Conservation (phyloP, 2,113 vertebrate species). For the Sinocyclocheilus grahami region DNA sequence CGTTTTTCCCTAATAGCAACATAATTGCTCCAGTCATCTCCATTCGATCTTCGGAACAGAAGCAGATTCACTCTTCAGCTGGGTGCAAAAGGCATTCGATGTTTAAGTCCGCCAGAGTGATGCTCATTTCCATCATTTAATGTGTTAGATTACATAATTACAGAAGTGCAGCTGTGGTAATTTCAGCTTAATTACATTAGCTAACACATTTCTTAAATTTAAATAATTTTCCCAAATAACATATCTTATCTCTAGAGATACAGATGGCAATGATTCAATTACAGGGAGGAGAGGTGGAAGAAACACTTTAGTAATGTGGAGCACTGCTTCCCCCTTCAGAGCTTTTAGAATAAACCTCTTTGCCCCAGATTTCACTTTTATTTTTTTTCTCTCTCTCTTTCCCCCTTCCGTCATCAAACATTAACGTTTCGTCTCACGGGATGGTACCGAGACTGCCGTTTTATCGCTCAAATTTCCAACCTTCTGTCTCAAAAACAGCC, state of each 20-base stretch:
- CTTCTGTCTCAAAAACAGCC: conserved; percentile 47
- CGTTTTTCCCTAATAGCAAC: neutral
- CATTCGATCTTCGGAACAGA: conserved; percentile 30
- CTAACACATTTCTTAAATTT: conserved; percentile 73
- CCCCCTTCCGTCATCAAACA: conserved; percentile 47
- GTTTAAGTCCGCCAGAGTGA: conserved; percentile 63
- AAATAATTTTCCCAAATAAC: conserved; percentile 77
- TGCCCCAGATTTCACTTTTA: conserved; percentile 44
- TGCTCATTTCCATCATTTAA: conserved; percentile 78
- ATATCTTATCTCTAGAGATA: conserved; percentile 74
- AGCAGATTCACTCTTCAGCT: conserved; percentile 32
- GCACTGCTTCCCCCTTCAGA: conserved; percentile 52
- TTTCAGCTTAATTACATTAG: conserved; percentile 78
- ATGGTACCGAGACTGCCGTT: conserved; percentile 50
- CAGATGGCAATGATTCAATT: conserved; percentile 75
- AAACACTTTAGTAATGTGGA: conserved; percentile 38
- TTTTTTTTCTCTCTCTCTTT: conserved; percentile 27
- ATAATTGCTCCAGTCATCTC: conserved; percentile 20
- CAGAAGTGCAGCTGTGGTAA: conserved; percentile 79
- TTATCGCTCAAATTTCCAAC: conserved; percentile 52
- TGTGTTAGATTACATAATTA: conserved; percentile 78
- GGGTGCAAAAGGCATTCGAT: conserved; percentile 63
- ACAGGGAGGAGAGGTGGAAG: conserved; percentile 42
- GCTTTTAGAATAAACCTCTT: conserved; percentile 54
- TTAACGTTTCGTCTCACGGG: conserved; percentile 41